Evolutionary conservation across 2,797 vertebrate genomes (phyloP), one percentile per base, ranked within the genome.

Genomic region (Dicrostonyx torquatus): DNA sequence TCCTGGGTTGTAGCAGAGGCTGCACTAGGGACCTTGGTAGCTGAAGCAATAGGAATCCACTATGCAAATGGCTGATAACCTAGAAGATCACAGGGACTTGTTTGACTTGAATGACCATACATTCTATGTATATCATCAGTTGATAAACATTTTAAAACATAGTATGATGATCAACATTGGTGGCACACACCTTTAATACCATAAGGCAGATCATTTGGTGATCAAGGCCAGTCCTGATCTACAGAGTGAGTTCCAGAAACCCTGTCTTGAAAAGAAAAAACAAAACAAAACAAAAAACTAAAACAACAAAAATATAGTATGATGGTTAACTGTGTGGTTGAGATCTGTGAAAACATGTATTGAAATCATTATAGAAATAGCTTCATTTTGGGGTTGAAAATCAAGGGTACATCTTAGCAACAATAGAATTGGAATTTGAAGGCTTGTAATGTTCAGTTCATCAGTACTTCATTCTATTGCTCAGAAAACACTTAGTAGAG

Each of bases 401-500:
- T 95, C 2, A 31, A 9, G 43, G 37, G 4, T 53, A 60, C 14
- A 24, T 72, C 45, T 92, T 58, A 86, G 11, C 29, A 90, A 43
- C 29, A n/a, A 72, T 62, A 73, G 17, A 37, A 6, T 22, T 85
- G 64, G 40, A 96, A 85, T 48, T 48, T 29, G 53, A 82, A 96
- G 78, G 34, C 43, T 22, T 45, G 45, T 60, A 75, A n/a, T 60
- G 31, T 45, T 76, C 53, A 37, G 13, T 95, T 53, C 8, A 13
- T 66, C 45, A 73, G 45, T 80, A 84, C 91, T 48, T 96, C 18
- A 72, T 40, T 77, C 50, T n/a, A 87, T 31, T 86, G 78, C 43
- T 95, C 80, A 86, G 55, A 78, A 91, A 96, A 53, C 78, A 45
- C 6, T 89, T 88, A 60, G 64, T 7, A 77, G 75, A 77, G 11